Percentiles rank a stretch among this genome's conserved stretches.
Evolutionary conservation across 2,113 vertebrate species (phyloP).

Genomic region (Rhagologus leucostigma): DNA sequence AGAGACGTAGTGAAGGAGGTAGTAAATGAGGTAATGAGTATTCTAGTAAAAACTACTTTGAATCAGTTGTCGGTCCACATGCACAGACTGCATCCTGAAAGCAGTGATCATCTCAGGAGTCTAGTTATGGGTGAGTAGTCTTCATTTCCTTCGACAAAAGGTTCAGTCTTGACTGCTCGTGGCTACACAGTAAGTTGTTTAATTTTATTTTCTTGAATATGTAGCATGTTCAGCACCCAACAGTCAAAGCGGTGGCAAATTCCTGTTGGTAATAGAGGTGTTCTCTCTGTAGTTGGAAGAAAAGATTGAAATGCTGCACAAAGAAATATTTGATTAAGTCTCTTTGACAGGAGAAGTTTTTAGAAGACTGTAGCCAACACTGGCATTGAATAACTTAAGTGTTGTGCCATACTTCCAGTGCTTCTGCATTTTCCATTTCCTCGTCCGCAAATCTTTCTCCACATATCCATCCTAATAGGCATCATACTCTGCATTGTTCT

Average conservation of each 20-base stretch:
- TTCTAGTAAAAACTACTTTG: neutral
- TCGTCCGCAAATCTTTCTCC: neutral
- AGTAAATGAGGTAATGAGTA: neutral
- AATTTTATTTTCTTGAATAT: neutral
- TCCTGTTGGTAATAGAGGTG: neutral
- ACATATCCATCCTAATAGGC: neutral
- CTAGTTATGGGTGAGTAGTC: conserved; percentile 15
- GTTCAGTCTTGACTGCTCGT: neutral
- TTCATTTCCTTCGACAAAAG: neutral
- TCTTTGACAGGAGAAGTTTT: neutral
- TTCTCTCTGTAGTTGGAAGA: neutral
- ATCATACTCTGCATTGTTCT: neutral
- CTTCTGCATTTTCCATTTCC: neutral
- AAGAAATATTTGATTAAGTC: neutral
- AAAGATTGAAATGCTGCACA: neutral
- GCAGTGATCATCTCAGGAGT: neutral
- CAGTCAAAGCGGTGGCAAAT: neutral
- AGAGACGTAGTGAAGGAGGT: neutral
- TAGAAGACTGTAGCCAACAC: neutral
- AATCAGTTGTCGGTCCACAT: neutral
- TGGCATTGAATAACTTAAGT: neutral
- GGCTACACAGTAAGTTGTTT: neutral
- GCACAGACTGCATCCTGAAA: neutral
- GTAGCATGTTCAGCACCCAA: neutral
- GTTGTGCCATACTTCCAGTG: neutral